phyloP scores from a whole-genome alignment of 2,797 vertebrate species.

The Dipus sagitta region DNA sequence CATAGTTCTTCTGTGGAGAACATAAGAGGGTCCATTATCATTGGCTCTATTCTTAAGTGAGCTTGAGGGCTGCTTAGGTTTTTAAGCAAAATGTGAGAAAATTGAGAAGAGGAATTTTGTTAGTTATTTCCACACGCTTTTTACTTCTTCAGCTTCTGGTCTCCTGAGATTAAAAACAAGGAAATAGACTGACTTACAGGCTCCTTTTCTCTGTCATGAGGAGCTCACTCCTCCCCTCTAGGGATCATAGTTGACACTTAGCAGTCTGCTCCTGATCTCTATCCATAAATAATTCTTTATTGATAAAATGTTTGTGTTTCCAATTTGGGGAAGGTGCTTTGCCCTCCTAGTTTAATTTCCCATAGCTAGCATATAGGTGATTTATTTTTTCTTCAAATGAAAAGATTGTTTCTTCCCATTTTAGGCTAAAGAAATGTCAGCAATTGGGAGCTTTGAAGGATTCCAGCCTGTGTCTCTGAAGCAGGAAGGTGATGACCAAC shows the following conservation, averaged over 20 bases:
- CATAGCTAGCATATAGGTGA: not conserved
- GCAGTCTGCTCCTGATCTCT: not conserved
- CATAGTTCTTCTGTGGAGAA: not conserved
- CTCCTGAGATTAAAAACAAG: not conserved
- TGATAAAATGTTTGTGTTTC: not conserved
- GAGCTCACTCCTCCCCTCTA: not conserved
- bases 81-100: conserved; percentile 36
- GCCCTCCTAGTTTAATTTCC: not conserved
- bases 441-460: conserved; percentile 77
- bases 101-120: not conserved
- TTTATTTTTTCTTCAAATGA: not conserved
- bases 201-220: not conserved
- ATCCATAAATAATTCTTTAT: not conserved
- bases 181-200: not conserved
- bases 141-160: not conserved
- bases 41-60: conserved; percentile 47
- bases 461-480: conserved; percentile 83
- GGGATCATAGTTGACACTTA: not conserved
- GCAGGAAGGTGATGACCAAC: conserved; percentile 70
- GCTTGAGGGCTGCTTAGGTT: not conserved
- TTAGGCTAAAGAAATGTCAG: conserved; percentile 84
- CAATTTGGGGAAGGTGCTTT: not conserved
- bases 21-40: not conserved
- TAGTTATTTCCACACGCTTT: not conserved
- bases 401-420: conserved; percentile 45